phyloP scores from a whole-genome alignment of 2,888 invertebrate genomes.

The Junonia oenone region DNA sequence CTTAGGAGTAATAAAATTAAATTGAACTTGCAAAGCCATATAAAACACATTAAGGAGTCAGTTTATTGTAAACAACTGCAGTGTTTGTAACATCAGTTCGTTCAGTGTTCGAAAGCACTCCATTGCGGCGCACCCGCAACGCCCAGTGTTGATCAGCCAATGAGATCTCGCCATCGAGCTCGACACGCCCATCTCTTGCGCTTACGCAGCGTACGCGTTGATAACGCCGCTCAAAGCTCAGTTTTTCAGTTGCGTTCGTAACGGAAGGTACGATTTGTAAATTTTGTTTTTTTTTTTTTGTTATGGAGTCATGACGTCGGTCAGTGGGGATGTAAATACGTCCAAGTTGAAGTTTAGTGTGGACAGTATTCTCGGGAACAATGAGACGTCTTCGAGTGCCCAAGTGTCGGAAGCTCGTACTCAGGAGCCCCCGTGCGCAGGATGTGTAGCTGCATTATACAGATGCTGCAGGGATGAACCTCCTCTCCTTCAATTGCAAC shows the following conservation, averaged over 20 bases:
- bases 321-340: conserved; percentile 55
- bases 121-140: conserved; percentile 46
- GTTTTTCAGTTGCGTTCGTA: conserved; percentile 59
- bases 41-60: conserved; percentile 71
- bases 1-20: conserved; percentile 59
- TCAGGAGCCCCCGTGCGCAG: conserved; percentile 78
- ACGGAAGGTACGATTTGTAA: conserved; percentile 33
- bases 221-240: conserved; percentile 44
- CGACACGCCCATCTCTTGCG: conserved; percentile 64
- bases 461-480: conserved; percentile 80
- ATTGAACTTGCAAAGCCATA: conserved; percentile 66
- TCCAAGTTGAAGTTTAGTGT: conserved; percentile 84
- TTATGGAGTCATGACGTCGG: conserved; percentile 52
- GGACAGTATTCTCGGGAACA: conserved; percentile 82
- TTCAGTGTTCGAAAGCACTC: conserved; percentile 49
- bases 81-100: conserved; percentile 65
- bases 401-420: conserved; percentile 41
- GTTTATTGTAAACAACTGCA: conserved; percentile 75
- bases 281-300: conserved; percentile 16
- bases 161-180: conserved; percentile 39
- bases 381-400: conserved; percentile 37
- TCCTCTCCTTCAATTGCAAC: conserved; percentile 54
- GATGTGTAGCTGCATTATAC: conserved; percentile 82
- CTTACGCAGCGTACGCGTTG: conserved; percentile 42
- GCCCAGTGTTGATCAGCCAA: conserved; percentile 55